Evolutionary conservation across 2,888 invertebrate species (phyloP).

Genomic region (Andrena flavipes): DNA sequence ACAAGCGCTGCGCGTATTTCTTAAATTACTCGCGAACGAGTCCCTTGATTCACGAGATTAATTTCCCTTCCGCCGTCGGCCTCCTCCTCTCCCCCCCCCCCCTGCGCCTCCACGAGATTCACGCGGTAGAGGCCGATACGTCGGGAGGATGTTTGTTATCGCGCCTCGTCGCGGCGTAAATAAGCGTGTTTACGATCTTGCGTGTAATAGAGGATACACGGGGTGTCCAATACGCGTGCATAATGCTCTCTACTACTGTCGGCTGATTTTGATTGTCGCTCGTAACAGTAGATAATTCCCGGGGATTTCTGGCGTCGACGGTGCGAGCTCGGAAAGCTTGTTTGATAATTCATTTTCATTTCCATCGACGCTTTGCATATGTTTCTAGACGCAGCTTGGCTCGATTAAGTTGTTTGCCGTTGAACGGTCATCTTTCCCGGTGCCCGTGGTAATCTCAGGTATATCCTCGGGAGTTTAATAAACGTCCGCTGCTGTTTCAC

Average conservation of each 20-base stretch:
- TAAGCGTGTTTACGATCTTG: constrained; percentile 48
- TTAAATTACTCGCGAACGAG: constrained; percentile 46
- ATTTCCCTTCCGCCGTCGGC: neutral
- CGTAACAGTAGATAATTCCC: neutral
- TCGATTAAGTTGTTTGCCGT: too few relatives aligned
- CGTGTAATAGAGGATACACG: neutral
- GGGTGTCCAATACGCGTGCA: neutral
- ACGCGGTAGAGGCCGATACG: constrained; percentile 1
- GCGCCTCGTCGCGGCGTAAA: constrained; percentile 21
- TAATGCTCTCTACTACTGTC: neutral
- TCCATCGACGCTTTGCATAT: too few relatives aligned
- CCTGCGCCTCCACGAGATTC: neutral
- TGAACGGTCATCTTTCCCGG: too few relatives aligned
- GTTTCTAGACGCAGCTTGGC: too few relatives aligned
- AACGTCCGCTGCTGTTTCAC: too few relatives aligned
- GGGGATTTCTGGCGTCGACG: neutral
- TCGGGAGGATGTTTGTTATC: constrained; percentile 28
- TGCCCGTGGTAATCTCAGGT: too few relatives aligned
- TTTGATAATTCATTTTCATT: neutral
- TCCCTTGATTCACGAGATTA: constrained; percentile 54
- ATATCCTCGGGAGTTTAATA: too few relatives aligned
- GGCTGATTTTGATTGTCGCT: neutral
- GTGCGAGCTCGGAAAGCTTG: neutral
- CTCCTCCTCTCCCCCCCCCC: too few relatives aligned
- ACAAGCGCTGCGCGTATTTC: constrained; percentile 30